Base-by-base conservation (phyloP, 2,113 vertebrate genomes). In the Sorex fumeus region DNA sequence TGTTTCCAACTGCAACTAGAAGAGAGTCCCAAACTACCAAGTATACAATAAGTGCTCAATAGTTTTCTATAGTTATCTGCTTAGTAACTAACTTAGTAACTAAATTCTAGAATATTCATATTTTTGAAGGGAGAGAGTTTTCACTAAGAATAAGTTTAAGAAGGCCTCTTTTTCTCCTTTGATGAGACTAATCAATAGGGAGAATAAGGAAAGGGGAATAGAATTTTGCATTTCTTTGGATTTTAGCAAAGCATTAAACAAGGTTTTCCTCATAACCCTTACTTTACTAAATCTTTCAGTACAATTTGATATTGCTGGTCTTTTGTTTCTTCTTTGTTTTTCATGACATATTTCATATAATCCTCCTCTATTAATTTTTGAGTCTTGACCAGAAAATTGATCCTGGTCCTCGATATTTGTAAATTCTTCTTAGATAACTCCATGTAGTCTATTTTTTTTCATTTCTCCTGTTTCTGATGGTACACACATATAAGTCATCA, bases 171-270 rank as follows among this genome's bases (percentile, higher is more conserved):
- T 91, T 90, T 13, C 27, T 93, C 64, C 64, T 89, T 82, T 89
- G 10, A 74, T 78, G 45, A 93, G 27, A 32, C n/a, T 79, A 69
- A 85, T 77, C 40, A 15, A 72, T 79, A 90, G 9, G 28, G 43
- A 77, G 69, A 88, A 92, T 8, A 92, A 87, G 34, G 47, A 90
- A 90, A 85, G 21, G 21, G 10, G 57, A 74, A 79, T 67, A 50
- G 6, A 93, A 91, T 77, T 77, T 78, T 72, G 13, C 8, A 30
- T 66, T 87, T 88, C 57, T 92, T 87, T 60, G 36, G 7, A 57
- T 85, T 88, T 88, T 88, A 66, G 18, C 60, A 72, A 87, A 94
- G 36, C 16, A 90, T 90, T 91, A 50, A 80, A 88, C 28, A 87
- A 53, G 30, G 19, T 91, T 34, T 93, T 84, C 79, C 62, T n/a